Evolutionary conservation across 2,113 vertebrate species (phyloP), one percentile per base, ranked within the genome.

Genomic region (Dendrocopos noguchii): DNA sequence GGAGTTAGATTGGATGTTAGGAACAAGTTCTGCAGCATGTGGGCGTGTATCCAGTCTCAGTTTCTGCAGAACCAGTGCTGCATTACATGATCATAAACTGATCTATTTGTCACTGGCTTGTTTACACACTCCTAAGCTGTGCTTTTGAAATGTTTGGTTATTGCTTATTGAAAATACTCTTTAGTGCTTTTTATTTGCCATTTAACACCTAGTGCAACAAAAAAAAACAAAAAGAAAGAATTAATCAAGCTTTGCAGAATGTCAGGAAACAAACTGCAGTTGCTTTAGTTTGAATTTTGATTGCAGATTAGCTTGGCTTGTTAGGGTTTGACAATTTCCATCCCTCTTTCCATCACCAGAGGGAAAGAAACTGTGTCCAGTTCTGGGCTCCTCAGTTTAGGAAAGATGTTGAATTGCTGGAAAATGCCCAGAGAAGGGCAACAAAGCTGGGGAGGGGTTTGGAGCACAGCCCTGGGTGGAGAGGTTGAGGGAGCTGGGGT

Each of bases 161-260:
- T 36, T 86, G 89, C 3, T 82, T 60, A 57, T 11, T 44, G 39
- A 47, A 87, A 90, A 76, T 15, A 4, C 1, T 29, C 5, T 65
- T 61, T 65, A 73, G 15, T 29, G 15, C 6, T 87, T 72, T 52
- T 65, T 9, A 39, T 36, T 50, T 7, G 29, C 15, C 55, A 50
- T 55, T 87, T 50, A 39, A 90, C 85, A 63, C 50, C 50, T 6
- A 10, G 12, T 44, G 27, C 3, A 70, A 12, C 12, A 22, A 12
- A 12, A 50, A 50, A 21, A 9, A 50, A 50, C 21, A 76, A 85
- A 82, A 14, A 59, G 17, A 34, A 57, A 83, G 27, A 42, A 86
- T 83, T 86, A 68, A 80, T 86, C 15, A 44, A 90, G 57, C 27
- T 88, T 93, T 86, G 75, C 57, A 75, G 59, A 88, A 86, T 72